Evolutionary conservation across 2,113 vertebrate genomes (phyloP).

Genomic region (Hyperopisus bebe): DNA sequence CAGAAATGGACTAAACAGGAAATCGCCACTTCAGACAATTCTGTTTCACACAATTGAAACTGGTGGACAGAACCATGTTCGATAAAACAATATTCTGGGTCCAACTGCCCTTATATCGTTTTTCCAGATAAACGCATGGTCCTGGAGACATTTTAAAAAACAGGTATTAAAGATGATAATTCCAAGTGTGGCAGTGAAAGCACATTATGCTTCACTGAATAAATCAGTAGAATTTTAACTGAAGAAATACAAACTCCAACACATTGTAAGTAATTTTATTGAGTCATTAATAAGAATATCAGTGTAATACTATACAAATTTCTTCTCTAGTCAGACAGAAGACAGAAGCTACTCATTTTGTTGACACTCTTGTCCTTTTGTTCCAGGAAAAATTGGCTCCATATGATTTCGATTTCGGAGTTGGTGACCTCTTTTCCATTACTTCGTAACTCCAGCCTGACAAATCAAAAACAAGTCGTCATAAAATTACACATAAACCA

Average conservation of each 20-base stretch:
- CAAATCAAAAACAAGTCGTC: slow-evolving; percentile 40
- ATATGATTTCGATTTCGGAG: slow-evolving; percentile 91
- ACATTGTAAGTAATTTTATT: slow-evolving; percentile 11
- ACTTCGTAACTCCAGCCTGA: slow-evolving; percentile 93
- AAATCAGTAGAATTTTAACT: not conserved
- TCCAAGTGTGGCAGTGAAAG: not conserved
- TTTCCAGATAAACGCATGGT: not conserved
- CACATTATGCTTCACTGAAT: not conserved
- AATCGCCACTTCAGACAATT: not conserved
- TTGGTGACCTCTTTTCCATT: slow-evolving; percentile 77
- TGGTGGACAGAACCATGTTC: not conserved
- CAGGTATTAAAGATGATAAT: not conserved
- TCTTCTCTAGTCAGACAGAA: slow-evolving; percentile 48
- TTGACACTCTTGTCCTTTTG: slow-evolving; percentile 90
- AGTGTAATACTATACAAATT: not conserved
- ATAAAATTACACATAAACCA: slow-evolving; percentile 31
- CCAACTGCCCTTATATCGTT: not conserved
- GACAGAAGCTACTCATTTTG: slow-evolving; percentile 75
- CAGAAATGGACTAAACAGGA: not conserved
- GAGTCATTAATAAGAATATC: not conserved
- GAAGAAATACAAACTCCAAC: not conserved
- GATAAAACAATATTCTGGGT: not conserved
- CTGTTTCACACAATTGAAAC: not conserved
- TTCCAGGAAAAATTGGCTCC: slow-evolving; percentile 97
- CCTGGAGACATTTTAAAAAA: not conserved